phyloP scores from a whole-genome alignment of 2,888 invertebrate genomes.

The Lochmaea capreae region DNA sequence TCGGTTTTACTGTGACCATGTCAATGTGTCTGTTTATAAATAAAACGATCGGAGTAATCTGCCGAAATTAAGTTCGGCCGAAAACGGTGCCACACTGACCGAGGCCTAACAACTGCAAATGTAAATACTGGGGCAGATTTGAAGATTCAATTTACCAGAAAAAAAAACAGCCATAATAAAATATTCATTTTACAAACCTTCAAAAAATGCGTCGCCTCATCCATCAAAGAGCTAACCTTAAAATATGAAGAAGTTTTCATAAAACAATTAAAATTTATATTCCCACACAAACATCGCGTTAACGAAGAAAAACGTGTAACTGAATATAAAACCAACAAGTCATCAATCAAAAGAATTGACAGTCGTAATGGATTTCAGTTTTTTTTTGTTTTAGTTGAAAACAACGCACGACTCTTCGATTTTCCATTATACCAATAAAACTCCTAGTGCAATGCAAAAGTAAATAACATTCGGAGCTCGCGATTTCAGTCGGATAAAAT shows the following conservation, averaged over 20 bases:
- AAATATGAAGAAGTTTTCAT: background rate
- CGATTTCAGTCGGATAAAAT: background rate
- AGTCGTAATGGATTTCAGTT: background rate
- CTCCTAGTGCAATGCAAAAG: background rate
- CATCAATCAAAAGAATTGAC: background rate
- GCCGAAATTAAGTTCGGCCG: too few relatives aligned
- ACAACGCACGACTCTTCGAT: background rate
- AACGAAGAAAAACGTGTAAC: background rate
- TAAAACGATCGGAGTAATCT: too few relatives aligned
- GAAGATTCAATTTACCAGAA: too few relatives aligned
- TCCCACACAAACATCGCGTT: background rate
- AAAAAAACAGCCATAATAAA: too few relatives aligned
- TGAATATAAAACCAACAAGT: background rate
- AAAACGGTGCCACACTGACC: too few relatives aligned
- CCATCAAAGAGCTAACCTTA: too few relatives aligned
- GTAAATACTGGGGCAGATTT: too few relatives aligned
- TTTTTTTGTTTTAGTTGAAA: background rate
- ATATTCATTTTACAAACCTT: too few relatives aligned
- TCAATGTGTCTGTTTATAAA: too few relatives aligned
- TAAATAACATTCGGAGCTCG: background rate
- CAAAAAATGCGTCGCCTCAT: too few relatives aligned
- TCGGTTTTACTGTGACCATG: too few relatives aligned
- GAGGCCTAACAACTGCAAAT: too few relatives aligned
- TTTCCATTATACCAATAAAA: slow-evolving; percentile 1
- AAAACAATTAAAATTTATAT: background rate